Evolutionary conservation across 1,140 invertebrate genomes (phyloP), one percentile per base, ranked within the genome.

Genomic region (Riptortus pedestris): DNA sequence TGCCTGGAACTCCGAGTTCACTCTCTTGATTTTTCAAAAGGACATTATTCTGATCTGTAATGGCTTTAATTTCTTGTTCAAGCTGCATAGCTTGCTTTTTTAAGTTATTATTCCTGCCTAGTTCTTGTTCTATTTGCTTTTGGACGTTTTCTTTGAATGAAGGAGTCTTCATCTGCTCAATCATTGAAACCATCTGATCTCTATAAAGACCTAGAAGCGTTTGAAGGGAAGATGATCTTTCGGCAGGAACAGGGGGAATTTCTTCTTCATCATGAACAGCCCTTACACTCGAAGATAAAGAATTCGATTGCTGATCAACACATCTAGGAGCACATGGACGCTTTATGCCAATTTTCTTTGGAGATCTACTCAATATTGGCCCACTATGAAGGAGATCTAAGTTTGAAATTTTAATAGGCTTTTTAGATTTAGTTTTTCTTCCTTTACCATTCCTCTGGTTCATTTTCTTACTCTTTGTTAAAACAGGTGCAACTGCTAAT

Each of bases 11-110:
- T 63, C 88, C 91, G 66, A 96, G 78, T 74, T 96, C 92, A 64
- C 83, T 86, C 83, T 96, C 90, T 60, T 92, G 79, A n/a, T 85
- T 84, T 73, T 93, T 92, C 14, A 96, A 76, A 45, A 94, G 75
- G 18, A 83, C 84, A 14, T 94, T 89, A 70, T 91, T 93, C 72
- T 95, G 91, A 68, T 90, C 87, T 64, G 93, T 92, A 29, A 96
- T 76, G 51, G 88, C 83, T 71, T 86, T 88, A 65, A 96, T 93
- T 77, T 93, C 89, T 73, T 91, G 92, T 67, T 95, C 90, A 64
- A 95, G 78, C 72, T 93, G 88, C n/a, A 85, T 85, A 28, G 86
- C 85, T 52, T 88, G 80, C 29, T 83, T 86, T 70, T 86, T 85
- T 48, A 93, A 72, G 66, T 85, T 85, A 67, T 85, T 81, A 75